Conservation (phyloP, 2,888 invertebrate species). For the Macropis europaea region DNA sequence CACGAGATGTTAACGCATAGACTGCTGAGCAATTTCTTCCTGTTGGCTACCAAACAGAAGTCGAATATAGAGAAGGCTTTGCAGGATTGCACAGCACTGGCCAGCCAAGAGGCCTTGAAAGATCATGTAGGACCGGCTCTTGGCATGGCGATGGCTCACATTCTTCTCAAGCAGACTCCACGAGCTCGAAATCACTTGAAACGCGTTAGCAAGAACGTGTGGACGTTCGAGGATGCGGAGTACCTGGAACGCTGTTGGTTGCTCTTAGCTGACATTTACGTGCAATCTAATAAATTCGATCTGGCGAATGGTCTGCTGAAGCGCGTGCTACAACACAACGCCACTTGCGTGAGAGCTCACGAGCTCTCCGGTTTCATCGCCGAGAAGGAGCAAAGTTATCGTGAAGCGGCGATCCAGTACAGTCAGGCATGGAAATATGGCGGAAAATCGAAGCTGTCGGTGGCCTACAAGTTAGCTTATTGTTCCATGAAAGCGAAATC, state of each 20-base stretch:
- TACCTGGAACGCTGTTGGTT: conserved; percentile 98
- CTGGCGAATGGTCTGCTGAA: conserved; percentile 91
- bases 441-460: conserved; percentile 89
- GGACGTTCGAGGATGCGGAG: conserved; percentile 98
- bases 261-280: conserved; percentile 93
- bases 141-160: conserved; percentile 91
- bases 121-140: conserved; percentile 93
- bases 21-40: conserved; percentile 89
- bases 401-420: conserved; percentile 91
- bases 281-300: conserved; percentile 91
- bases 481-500: conserved; percentile 94
- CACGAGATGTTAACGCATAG: conserved; percentile 86
- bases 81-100: conserved; percentile 87
- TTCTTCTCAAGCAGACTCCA: conserved; percentile 93
- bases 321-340: conserved; percentile 90
- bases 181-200: conserved; percentile 96
- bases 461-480: conserved; percentile 96
- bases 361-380: conserved; percentile 90
- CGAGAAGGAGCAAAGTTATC: conserved; percentile 95
- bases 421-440: conserved; percentile 93
- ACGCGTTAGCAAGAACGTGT: conserved; percentile 89
- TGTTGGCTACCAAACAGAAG: conserved; percentile 92
- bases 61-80: conserved; percentile 91
- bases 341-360: conserved; percentile 94
- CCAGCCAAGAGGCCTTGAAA: conserved; percentile 86